Conservation (phyloP, 2,113 vertebrate genomes). For the Amblyornis subalaris region DNA sequence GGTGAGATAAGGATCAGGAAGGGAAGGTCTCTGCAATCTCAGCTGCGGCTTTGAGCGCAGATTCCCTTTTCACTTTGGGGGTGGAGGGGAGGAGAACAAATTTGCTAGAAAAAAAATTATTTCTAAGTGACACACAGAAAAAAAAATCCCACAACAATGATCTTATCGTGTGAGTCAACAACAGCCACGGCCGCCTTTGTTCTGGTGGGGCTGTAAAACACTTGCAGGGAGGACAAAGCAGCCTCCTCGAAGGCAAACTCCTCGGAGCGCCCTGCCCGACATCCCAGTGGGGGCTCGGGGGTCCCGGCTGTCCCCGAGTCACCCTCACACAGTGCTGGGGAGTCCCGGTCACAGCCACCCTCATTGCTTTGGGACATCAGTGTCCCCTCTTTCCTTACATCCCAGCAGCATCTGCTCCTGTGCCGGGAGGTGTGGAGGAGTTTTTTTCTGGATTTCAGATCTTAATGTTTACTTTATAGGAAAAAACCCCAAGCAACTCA, state of each 20-base stretch:
- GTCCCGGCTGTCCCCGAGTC: fast-evolving
- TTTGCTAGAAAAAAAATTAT: not conserved
- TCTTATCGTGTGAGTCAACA: not conserved
- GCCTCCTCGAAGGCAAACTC: not conserved
- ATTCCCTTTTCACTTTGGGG: not conserved
- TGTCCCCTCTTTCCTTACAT: not conserved
- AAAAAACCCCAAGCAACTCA: no score
- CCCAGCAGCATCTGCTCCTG: not conserved
- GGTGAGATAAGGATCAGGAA: slow-evolving; percentile 63
- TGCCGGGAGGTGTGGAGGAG: not conserved
- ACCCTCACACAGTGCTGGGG: fast-evolving
- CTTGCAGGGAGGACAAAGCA: not conserved
- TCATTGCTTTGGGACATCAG: fast-evolving
- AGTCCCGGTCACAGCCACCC: fast-evolving
- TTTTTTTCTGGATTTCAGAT: not conserved
- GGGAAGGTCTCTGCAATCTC: slow-evolving; percentile 35
- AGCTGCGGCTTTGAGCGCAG: not conserved
- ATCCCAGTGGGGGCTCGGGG: not conserved
- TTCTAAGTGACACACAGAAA: not conserved
- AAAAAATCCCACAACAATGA: not conserved
- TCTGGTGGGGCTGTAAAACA: not conserved
- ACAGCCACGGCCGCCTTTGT: not conserved
- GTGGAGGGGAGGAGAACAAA: not conserved
- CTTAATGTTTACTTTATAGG: not conserved
- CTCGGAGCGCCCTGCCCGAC: fast-evolving